phyloP scores from a whole-genome alignment of 2,888 invertebrate species.

The Spicauda simplicius region DNA sequence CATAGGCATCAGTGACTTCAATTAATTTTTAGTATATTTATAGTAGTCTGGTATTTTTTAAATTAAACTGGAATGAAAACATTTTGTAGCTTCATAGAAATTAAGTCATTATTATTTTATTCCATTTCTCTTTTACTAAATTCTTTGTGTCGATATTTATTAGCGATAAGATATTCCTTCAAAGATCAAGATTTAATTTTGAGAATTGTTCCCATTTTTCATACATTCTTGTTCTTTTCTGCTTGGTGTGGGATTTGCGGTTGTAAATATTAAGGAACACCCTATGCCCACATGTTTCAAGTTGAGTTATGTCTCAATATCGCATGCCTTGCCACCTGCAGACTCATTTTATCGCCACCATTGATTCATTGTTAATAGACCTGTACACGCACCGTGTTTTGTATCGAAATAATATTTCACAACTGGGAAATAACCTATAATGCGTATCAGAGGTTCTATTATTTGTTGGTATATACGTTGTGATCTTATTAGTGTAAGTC shows the following conservation, averaged over 20 bases:
- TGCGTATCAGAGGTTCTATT: no score
- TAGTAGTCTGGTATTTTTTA: no score
- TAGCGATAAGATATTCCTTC: no score
- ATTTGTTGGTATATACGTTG: no score
- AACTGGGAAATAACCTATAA: background rate
- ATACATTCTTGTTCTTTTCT: background rate
- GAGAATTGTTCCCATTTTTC: background rate
- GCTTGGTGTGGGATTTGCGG: conserved; percentile 37
- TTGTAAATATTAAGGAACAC: conserved; percentile 62
- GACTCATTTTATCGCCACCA: conserved; percentile 54
- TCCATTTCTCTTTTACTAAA: no score
- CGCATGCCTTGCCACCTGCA: conserved; percentile 60
- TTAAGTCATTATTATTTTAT: no score
- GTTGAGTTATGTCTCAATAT: conserved; percentile 77
- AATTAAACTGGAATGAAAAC: no score
- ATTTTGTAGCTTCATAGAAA: no score
- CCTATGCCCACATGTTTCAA: conserved; percentile 11
- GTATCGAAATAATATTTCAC: background rate
- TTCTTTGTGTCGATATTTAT: no score
- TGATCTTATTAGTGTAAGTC: no score
- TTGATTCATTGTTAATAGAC: conserved; percentile 65
- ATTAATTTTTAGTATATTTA: no score
- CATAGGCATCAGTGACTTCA: no score
- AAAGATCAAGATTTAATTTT: background rate
- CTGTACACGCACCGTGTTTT: conserved; percentile 51